Percentiles rank a stretch among this genome's conserved stretches.
Evolutionary conservation across 2,888 invertebrate species (phyloP).

Genomic region (Nomada ferruginata): DNA sequence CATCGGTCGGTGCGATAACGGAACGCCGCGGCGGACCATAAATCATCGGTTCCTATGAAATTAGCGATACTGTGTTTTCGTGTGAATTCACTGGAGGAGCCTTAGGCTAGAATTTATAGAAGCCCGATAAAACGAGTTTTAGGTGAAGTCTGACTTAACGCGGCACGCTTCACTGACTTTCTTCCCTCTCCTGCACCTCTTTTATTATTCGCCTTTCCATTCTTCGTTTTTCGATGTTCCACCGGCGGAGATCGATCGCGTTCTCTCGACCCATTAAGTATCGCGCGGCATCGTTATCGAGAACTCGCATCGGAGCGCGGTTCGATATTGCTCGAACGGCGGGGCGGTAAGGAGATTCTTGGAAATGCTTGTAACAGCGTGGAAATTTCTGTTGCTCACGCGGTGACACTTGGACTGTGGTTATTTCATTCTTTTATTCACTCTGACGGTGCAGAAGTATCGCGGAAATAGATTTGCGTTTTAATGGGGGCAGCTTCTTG

Average conservation of each 20-base stretch:
- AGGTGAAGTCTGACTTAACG: constrained; percentile 36
- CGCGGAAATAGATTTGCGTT: background rate
- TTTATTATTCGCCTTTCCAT: background rate
- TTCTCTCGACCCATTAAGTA: constrained; percentile 35
- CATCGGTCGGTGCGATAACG: constrained; percentile 53
- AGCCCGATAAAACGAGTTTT: constrained; percentile 38
- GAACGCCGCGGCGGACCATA: constrained; percentile 53
- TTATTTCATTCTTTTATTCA: background rate
- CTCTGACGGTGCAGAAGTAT: too few relatives aligned
- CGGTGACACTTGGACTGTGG: background rate
- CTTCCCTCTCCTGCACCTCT: background rate
- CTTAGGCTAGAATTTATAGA: constrained; percentile 36
- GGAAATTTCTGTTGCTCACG: constrained; percentile 6
- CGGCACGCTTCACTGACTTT: constrained; percentile 29
- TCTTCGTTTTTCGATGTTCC: constrained; percentile 4
- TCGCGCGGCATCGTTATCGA: constrained; percentile 31
- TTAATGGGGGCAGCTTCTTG: background rate
- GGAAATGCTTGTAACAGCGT: constrained; percentile 12
- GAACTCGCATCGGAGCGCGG: constrained; percentile 18
- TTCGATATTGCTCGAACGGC: constrained; percentile 25
- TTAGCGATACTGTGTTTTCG: constrained; percentile 50
- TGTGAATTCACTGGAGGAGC: constrained; percentile 32
- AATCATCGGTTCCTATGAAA: constrained; percentile 56
- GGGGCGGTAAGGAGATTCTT: constrained; percentile 21
- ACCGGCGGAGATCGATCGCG: constrained; percentile 22